Evolutionary conservation across 2,113 vertebrate genomes (phyloP).

Genomic region (Sarotherodon lohbergeri): DNA sequence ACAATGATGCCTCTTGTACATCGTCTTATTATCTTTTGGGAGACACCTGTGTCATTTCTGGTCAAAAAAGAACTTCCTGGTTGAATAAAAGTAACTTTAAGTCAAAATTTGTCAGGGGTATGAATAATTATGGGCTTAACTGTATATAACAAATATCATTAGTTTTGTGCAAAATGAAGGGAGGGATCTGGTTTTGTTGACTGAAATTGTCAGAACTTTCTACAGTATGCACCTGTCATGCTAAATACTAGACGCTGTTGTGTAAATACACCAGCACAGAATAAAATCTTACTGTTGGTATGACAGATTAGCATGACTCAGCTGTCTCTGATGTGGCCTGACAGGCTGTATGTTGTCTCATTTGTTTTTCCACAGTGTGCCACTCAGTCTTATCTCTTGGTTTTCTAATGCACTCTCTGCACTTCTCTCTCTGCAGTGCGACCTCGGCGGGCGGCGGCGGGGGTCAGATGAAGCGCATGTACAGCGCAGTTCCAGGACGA

Average conservation of each 20-base stretch:
- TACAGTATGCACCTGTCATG: background rate
- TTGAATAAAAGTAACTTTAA: too few species aligned
- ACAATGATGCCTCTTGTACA: too few species aligned
- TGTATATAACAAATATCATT: background rate
- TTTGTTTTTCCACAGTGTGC: conserved; percentile 17
- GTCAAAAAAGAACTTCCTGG: too few species aligned
- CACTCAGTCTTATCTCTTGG: background rate
- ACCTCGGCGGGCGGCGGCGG: conserved; percentile 37
- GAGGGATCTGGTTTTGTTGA: background rate
- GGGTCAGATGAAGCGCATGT: conserved; percentile 80
- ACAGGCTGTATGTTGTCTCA: conserved; percentile 4
- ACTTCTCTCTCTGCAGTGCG: conserved; percentile 15
- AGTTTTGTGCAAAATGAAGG: background rate
- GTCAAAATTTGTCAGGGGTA: too few species aligned
- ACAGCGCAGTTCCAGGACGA: conserved; percentile 86
- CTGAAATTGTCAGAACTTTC: background rate
- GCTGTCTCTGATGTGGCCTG: conserved; percentile 1
- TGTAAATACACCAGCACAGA: background rate
- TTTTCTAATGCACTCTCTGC: background rate
- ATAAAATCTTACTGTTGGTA: background rate
- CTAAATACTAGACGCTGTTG: background rate
- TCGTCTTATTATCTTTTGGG: too few species aligned
- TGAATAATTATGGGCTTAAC: too few species aligned
- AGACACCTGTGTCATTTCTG: too few species aligned
- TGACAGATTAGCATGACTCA: conserved; percentile 35